Evolutionary conservation across 2,113 vertebrate species (phyloP), one percentile per base, ranked within the genome.

Genomic region (Oreochromis spilurus): DNA sequence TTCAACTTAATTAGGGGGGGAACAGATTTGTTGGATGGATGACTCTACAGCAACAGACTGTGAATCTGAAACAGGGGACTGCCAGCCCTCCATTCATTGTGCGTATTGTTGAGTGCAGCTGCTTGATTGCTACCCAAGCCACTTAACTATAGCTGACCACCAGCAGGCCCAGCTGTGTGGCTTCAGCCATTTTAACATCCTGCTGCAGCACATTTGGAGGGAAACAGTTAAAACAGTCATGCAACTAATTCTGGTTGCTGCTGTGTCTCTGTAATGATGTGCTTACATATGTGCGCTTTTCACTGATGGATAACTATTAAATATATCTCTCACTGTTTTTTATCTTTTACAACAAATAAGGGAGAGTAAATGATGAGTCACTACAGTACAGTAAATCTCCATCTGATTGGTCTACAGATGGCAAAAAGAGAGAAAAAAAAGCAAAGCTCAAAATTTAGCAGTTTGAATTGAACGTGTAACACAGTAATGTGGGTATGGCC

Each of bases 21-120:
- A 70, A 67, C 93, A 93, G 87, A 92, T 94, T 94, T 91, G 84
- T 87, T 85, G 92, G 90, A 94, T 92, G 93, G 93, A 95, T 94
- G 89, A 91, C 79, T 91, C 84, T 75, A 88, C 55, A 85, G 91
- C 84, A 94, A 65, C 88, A 77, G 89, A 91, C 89, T 91, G 91
- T 91, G 89, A 91, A 91, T 93, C 80, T 90, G 91, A 87, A 89
- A 83, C 91, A 82, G 87, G 87, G 87, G 90, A 92, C 58, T 43
- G 80, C 86, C 85, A 86, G 88, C 77, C 85, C 72, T 85, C 81
- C 72, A 84, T 89, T 86, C 79, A 10, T 65, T 62, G 78, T 88
- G 89, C 88, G 82, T 53, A 81, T 87, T 84, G 88, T 90, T 87
- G 89, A 88, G 88, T 92, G 89, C 93, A 93, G 93, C 93, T 93